These are phyloP conservation scores for Lindbergichthys nudifrons DNA, from an alignment of 2,797 vertebrate genomes.

Conservation along the genomic window DNA sequence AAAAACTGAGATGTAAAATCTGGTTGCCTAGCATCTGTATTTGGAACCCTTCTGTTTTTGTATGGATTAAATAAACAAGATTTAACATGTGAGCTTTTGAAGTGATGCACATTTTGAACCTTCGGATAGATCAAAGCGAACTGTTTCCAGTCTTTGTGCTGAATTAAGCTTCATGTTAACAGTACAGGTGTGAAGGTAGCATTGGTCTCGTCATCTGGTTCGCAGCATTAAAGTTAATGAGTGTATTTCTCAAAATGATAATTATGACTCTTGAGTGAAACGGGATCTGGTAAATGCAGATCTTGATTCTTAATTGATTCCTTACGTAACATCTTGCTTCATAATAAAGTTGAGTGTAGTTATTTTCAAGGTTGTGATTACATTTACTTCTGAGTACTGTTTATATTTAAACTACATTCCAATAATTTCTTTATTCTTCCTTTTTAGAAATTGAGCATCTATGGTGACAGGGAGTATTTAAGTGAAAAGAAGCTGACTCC, in stretches of 20 bases:
- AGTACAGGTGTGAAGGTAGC: neutral
- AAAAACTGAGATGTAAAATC: neutral
- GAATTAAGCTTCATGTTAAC: neutral
- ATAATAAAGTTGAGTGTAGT: neutral
- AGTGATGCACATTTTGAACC: too few relatives aligned
- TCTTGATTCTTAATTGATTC: neutral
- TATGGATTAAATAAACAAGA: neutral
- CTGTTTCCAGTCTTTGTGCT: neutral
- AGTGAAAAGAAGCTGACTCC: slow-evolving; percentile 91
- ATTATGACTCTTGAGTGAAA: neutral
- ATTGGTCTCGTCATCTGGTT: neutral
- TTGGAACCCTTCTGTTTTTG: neutral
- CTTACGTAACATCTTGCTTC: neutral
- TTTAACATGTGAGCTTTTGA: too few relatives aligned
- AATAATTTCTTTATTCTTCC: slow-evolving; percentile 31
- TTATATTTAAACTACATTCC: neutral
- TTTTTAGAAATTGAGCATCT: slow-evolving; percentile 96
- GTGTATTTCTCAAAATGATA: neutral
- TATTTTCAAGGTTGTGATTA: neutral
- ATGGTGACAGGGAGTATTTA: slow-evolving; percentile 92
- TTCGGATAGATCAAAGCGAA: neutral
- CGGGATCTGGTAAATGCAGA: neutral
- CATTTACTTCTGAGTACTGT: neutral
- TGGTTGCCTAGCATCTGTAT: neutral
- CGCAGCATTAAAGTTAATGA: neutral